Evolutionary conservation across 2,888 invertebrate genomes (phyloP).

Genomic region (Arge pagana): DNA sequence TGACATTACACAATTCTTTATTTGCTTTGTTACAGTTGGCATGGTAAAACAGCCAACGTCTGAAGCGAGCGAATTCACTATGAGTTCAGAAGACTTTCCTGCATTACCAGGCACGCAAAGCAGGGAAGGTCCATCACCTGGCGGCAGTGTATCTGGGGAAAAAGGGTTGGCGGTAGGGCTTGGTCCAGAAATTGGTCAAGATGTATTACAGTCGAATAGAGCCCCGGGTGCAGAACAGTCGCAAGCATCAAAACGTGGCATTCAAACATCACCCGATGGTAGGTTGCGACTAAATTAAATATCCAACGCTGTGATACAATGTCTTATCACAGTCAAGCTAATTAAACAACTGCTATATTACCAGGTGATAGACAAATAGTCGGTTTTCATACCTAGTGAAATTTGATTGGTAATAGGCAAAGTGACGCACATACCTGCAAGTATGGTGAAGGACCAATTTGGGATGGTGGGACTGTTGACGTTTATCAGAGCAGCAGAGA

Average conservation of each 20-base stretch:
- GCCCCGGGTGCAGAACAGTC: conserved; percentile 53
- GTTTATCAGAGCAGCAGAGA: conserved; percentile 96
- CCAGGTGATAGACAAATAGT: too few relatives aligned
- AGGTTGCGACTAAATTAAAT: conserved; percentile 32
- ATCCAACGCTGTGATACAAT: background rate
- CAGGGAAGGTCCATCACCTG: conserved; percentile 71
- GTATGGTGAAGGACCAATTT: conserved; percentile 99
- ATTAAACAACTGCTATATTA: too few relatives aligned
- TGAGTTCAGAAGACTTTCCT: conserved; percentile 99
- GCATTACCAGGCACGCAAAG: conserved; percentile 93
- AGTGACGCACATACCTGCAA: conserved; percentile 97
- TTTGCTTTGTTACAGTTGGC: conserved; percentile 68
- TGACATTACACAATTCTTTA: too few relatives aligned
- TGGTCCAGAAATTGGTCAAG: conserved; percentile 56
- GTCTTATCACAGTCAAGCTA: background rate
- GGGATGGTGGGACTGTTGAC: conserved; percentile 98
- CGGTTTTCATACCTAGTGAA: too few relatives aligned
- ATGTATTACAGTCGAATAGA: conserved; percentile 54
- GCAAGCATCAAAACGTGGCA: conserved; percentile 72
- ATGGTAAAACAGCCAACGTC: conserved; percentile 95
- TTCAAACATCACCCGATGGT: conserved; percentile 95
- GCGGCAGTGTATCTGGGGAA: conserved; percentile 60
- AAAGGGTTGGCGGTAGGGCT: conserved; percentile 57
- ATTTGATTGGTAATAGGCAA: too few relatives aligned
- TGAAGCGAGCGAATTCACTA: conserved; percentile 92